Base-by-base conservation (phyloP, 2,888 invertebrate species). In the Prenolepis imparis region DNA sequence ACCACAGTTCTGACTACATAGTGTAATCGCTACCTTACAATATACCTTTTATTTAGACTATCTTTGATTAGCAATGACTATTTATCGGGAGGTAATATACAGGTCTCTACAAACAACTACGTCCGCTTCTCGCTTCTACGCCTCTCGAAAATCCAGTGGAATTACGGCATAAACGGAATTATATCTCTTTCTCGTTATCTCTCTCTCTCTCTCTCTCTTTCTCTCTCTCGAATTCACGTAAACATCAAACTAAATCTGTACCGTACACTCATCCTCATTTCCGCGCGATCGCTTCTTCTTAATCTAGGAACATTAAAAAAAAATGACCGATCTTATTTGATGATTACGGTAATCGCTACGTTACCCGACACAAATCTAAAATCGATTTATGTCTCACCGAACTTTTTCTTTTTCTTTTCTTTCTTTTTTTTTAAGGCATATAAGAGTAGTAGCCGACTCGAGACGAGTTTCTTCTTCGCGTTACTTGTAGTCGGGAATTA, bases 1-100 rank as follows among this genome's bases (percentile, higher is more conserved):
- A 93, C 92, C 91, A 91, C 92, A 92, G 89, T 93, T 90, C 89
- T 87, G 88, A 89, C 92, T 94, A 94, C 92, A 91, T 90, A 91
- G 86, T 74, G 24, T 90, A 89, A 89, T 92, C 86, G 89, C 92
- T 92, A 92, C 90, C 84, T 90, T 88, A 89, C 89, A 88, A 91
- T 91, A 87, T 87, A 78, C 78, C 8, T 89, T 85, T 92, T 91
- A 90, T 93, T 28, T 94, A 90, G 92, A 94, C 92, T 92, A 91
- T 92, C 92, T 90, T 93, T 90, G 91, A 91, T 91, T 90, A 92
- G 90, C 91, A 88, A 86, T 90, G 92, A 91, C 91, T 90, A 87
- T 92, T 90, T 91, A 88, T 90, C 90, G 87, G 89, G 91, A 90
- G 90, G 86, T 91, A 93, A 93, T 93, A 93, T 92, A 93, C 93